Percentiles rank a stretch among this genome's conserved stretches.
Evolutionary conservation across 2,113 vertebrate species (phyloP).

Genomic region (Mionectes macconnelli): DNA sequence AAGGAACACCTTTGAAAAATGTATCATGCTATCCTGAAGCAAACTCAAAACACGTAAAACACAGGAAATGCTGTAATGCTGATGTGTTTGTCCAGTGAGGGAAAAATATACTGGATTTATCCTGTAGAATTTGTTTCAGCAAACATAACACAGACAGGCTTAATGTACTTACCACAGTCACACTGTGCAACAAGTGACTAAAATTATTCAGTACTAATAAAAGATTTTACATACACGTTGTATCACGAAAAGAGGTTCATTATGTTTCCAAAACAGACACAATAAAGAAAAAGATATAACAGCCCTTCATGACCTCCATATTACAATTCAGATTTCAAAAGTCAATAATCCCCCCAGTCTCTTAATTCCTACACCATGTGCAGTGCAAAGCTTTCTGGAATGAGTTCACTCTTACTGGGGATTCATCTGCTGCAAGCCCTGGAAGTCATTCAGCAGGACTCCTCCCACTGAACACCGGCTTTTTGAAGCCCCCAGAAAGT

Average conservation of each 20-base stretch:
- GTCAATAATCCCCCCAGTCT: background rate
- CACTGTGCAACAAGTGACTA: background rate
- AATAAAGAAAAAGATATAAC: background rate
- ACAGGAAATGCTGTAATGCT: background rate
- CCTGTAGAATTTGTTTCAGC: background rate
- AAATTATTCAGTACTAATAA: background rate
- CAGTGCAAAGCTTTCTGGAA: background rate
- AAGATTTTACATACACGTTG: background rate
- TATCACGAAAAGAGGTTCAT: background rate
- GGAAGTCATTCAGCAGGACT: slow-evolving; percentile 35
- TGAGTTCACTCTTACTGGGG: background rate
- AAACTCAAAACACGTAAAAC: background rate
- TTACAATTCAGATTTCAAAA: background rate
- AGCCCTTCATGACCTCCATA: background rate
- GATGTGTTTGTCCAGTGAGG: background rate
- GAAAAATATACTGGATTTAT: background rate
- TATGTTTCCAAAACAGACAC: background rate
- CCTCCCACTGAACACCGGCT: background rate
- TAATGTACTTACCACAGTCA: background rate
- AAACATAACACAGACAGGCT: background rate
- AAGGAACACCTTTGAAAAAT: background rate
- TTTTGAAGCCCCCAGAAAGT: slow-evolving; percentile 38
- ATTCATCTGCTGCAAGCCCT: slow-evolving; percentile 11
- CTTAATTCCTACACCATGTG: background rate
- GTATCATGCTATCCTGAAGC: background rate